Percentiles rank a stretch among this genome's conserved stretches.
Conservation (phyloP, 2,113 vertebrate genomes). For the Amphiprion ocellaris region DNA sequence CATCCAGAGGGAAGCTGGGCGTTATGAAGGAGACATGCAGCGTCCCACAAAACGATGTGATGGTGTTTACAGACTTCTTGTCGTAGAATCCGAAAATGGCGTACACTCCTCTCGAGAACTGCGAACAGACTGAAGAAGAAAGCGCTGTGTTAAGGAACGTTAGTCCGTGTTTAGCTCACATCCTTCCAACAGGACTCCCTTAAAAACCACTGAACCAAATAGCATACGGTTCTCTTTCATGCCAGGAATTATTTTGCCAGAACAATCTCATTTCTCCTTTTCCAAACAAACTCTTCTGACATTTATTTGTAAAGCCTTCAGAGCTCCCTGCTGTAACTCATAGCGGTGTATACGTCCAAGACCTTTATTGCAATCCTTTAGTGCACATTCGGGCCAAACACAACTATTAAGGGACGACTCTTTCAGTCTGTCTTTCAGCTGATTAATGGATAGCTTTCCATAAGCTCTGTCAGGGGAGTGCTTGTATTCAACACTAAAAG, state of each 20-base stretch:
- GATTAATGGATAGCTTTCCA: slow-evolving; percentile 64
- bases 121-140: slow-evolving; percentile 92
- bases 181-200: background rate
- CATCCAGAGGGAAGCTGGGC: slow-evolving; percentile 98
- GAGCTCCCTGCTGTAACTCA: slow-evolving; percentile 3
- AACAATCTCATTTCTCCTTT: background rate
- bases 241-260: background rate
- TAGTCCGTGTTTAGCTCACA: background rate
- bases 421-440: slow-evolving; percentile 21
- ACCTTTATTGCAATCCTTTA: slow-evolving; percentile 26
- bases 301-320: slow-evolving; percentile 1
- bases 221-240: too few species aligned
- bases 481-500: slow-evolving; percentile 34
- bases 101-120: slow-evolving; percentile 99
- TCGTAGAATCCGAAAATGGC: slow-evolving; percentile 99
- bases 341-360: slow-evolving; percentile 1
- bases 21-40: slow-evolving; percentile 99
- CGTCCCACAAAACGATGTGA: slow-evolving; percentile 98
- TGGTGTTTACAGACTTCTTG: slow-evolving; percentile 99
- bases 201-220: background rate
- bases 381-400: slow-evolving; percentile 30
- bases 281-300: background rate
- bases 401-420: slow-evolving; percentile 29
- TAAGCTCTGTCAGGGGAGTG: slow-evolving; percentile 61
- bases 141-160: background rate